A percentile compares a stretch with the other conserved stretches of the same genome.
These are phyloP conservation scores for Virgularia gustaviana DNA, from an alignment of 92 coral and sea anemone species.

Conservation along the genomic window DNA sequence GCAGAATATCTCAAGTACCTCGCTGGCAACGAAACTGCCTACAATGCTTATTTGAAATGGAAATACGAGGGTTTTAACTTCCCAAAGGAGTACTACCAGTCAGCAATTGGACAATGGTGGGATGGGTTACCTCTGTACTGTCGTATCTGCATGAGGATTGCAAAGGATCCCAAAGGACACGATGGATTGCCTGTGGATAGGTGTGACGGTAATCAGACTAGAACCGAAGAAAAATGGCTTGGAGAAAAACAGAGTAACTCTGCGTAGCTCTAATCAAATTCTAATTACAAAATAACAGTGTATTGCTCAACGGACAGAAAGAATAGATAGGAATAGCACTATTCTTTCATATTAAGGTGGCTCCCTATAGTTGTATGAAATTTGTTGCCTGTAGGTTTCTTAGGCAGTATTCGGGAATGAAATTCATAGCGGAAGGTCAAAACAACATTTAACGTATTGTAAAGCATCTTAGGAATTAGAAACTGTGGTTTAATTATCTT, in stretches of 20 bases:
- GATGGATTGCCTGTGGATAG: conserved; percentile 78
- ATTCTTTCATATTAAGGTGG: no score
- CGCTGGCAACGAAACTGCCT: conserved; percentile 78
- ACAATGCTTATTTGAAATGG: conserved; percentile 86
- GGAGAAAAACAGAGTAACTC: neutral
- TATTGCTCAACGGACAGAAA: no score
- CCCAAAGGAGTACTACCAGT: conserved; percentile 58
- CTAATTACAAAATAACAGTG: no score
- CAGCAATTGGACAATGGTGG: conserved; percentile 97
- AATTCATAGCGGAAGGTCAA: no score
- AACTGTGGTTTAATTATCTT: no score
- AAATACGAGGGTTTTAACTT: conserved; percentile 79
- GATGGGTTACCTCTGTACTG: conserved; percentile 83
- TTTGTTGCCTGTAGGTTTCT: no score
- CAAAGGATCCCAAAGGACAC: conserved; percentile 67
- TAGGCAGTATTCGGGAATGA: no score
- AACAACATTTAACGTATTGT: no score
- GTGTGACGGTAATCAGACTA: conserved; percentile 39
- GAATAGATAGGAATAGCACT: no score
- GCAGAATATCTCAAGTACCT: conserved; percentile 66
- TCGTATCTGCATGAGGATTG: conserved; percentile 93
- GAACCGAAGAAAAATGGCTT: conserved; percentile 13
- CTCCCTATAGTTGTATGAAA: no score
- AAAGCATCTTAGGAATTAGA: no score
- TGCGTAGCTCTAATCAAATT: no score